Evolutionary conservation across 2,797 vertebrate genomes (phyloP).

Genomic region (Prunella strophiata): DNA sequence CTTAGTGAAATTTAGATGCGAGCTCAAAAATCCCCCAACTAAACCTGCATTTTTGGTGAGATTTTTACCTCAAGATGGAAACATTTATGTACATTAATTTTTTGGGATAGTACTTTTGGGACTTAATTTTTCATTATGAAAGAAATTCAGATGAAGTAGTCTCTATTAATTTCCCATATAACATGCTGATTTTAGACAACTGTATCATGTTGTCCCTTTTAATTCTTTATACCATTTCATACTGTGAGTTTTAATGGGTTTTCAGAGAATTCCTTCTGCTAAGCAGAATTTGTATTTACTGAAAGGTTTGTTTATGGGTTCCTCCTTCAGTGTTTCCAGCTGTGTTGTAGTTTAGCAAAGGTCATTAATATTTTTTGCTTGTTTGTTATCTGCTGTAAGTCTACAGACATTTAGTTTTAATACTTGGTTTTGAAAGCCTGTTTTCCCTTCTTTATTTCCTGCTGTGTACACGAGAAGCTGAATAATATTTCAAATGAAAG

Average conservation of each 20-base stretch:
- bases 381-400: conserved; percentile 51
- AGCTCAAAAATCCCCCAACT: rapidly evolving
- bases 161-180: conserved; percentile 58
- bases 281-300: conserved; percentile 67
- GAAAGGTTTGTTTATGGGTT: conserved; percentile 59
- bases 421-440: conserved; percentile 68
- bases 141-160: conserved; percentile 29
- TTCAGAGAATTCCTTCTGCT: conserved; percentile 38
- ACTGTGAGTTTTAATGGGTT: conserved; percentile 75
- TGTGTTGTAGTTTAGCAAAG: conserved; percentile 70
- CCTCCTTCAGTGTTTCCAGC: conserved; percentile 66
- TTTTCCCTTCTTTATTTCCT: conserved; percentile 64
- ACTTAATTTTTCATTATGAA: conserved; percentile 59
- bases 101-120: conserved; percentile 16
- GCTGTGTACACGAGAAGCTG: conserved; percentile 59
- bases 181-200: conserved; percentile 61
- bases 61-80: neutral
- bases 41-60: neutral
- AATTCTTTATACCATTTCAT: conserved; percentile 71
- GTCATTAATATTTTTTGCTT: conserved; percentile 65
- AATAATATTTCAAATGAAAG: conserved; percentile 66
- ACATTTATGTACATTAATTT: neutral
- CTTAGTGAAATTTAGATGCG: neutral
- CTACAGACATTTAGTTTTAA: conserved; percentile 69
- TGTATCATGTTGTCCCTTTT: conserved; percentile 64